Evolutionary conservation across 2,888 invertebrate genomes (phyloP), one percentile per base, ranked within the genome.

Genomic region (Drosophila pseudotakahashii): DNA sequence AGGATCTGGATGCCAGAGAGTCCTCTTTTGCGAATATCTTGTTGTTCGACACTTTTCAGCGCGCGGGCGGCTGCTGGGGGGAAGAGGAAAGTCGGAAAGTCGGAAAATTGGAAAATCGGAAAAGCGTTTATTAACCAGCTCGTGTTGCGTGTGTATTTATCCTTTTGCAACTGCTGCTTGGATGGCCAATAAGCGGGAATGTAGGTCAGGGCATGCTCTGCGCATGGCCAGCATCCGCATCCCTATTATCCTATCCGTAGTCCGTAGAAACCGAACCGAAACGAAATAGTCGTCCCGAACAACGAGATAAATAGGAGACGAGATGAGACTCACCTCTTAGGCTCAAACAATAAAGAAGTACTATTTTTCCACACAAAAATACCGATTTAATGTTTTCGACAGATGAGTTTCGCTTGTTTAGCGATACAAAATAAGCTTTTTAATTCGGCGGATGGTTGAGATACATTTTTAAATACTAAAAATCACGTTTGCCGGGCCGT

Each of bases 111-210:
- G 48, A 34, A 47, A 71, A 55, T 47, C 47, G 45, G 48, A 42
- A 48, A 72, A 63, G 61, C 42, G 37, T 42, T 75, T 70, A 79
- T 81, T 83, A 76, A 73, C 71, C 59, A 41, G 16, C 51, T 39
- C 41, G 45, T 36, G 58, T 54, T 51, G 57, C 63, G 66, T 75
- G 75, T 72, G 55, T 77, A 61, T 75, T 62, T 73, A 61, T 64
- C 52, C 76, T 58, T 73, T 60, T 51, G 77, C 60, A 47, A 71
- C 52, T 63, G 71, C 80, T 76, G 62, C 63, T 81, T 48, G 79
- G 88, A 81, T 81, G 82, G 85, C 88, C 82, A 82, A 82, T 88
- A 87, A 82, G 66, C 67, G 68, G 10, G 78, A 88, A 82, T 82
- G 86, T 82, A 82, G 82, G 82, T 82, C 82, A 82, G 82, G 88